phyloP scores from a whole-genome alignment of 2,888 invertebrate genomes.

The Leptopilina drosophilae region DNA sequence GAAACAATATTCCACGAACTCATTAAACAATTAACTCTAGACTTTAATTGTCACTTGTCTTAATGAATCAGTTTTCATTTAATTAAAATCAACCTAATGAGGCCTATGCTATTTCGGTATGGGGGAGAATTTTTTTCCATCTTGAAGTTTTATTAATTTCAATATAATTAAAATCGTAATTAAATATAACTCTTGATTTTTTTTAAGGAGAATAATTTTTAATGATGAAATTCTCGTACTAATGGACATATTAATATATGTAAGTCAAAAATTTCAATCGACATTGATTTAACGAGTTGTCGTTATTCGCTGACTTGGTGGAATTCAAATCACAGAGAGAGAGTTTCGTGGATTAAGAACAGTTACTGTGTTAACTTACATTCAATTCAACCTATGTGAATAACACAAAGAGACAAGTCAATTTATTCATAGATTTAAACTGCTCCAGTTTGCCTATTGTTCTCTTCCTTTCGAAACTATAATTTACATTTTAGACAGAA shows the following conservation, averaged over 20 bases:
- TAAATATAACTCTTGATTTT: not conserved
- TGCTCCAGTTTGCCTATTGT: constrained; percentile 29
- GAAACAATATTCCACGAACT: not conserved
- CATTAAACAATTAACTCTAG: not conserved
- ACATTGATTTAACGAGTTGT: constrained; percentile 17
- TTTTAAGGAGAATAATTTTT: no score
- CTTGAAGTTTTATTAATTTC: no score
- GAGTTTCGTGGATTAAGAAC: constrained; percentile 26
- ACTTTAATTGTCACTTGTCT: not conserved
- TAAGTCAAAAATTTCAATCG: not conserved
- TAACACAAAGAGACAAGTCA: constrained; percentile 17
- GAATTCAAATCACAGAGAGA: constrained; percentile 15
- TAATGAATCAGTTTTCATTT: not conserved
- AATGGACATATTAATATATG: no score
- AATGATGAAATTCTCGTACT: no score
- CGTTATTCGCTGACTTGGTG: constrained; percentile 12
- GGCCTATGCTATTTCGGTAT: not conserved
- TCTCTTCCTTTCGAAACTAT: constrained; percentile 22
- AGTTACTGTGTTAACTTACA: constrained; percentile 19
- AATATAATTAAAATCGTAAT: not conserved
- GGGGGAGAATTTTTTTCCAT: no score
- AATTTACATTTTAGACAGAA: constrained; percentile 16
- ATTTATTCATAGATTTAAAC: constrained; percentile 29
- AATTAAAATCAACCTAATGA: constrained; percentile 1
- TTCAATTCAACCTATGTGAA: constrained; percentile 14